A percentile compares a stretch with the other conserved stretches of the same genome.
These are phyloP conservation scores for Ictalurus punctatus DNA, from an alignment of 2,113 vertebrate genomes.

Conservation along the genomic window DNA sequence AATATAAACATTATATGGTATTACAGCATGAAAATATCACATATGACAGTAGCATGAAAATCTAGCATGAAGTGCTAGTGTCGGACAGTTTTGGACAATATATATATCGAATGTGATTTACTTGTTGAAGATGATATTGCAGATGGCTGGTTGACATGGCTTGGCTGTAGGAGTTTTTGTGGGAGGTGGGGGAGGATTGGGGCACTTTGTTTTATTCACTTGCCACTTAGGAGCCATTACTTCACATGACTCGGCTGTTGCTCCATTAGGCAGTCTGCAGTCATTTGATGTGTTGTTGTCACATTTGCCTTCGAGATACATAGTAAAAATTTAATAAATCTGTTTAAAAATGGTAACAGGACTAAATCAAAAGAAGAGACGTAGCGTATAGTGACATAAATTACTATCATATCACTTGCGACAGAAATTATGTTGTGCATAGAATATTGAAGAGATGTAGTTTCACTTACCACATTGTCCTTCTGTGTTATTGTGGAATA, in stretches of 20 bases:
- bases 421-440: not conserved
- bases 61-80: not conserved
- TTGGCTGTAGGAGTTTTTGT: not conserved
- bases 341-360: too few species aligned
- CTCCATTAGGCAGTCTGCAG: constrained; percentile 73
- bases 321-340: constrained; percentile 3
- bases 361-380: not conserved
- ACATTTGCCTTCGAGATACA: constrained; percentile 76
- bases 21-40: not conserved
- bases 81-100: not conserved
- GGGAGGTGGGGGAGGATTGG: not conserved
- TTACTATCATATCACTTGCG: not conserved
- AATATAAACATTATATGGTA: not conserved
- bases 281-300: constrained; percentile 81
- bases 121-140: constrained; percentile 79
- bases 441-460: not conserved
- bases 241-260: constrained; percentile 69
- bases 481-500: constrained; percentile 85
- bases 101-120: constrained; percentile 64
- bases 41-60: not conserved
- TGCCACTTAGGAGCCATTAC: constrained; percentile 78
- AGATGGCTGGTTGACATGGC: constrained; percentile 57
- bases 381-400: not conserved
- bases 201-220: constrained; percentile 62
- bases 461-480: constrained; percentile 88